A percentile compares a stretch with the other conserved stretches of the same genome.
phyloP scores from a whole-genome alignment of 2,888 invertebrate species.

The Cantharis flavilabris region DNA sequence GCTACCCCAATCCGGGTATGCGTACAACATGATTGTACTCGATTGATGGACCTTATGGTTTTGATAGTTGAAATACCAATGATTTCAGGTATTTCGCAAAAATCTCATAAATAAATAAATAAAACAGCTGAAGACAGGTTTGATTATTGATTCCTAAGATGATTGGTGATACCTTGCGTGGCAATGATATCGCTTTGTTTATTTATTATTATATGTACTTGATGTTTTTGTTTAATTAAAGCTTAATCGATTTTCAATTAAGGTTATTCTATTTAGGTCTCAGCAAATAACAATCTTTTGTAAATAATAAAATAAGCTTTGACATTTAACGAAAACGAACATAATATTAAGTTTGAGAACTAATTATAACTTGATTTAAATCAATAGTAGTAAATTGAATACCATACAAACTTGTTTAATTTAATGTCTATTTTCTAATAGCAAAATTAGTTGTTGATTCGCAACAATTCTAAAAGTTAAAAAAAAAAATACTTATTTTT shows the following conservation, averaged over 20 bases:
- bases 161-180: neutral
- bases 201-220: neutral
- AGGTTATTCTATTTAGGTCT: constrained; percentile 2
- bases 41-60: too few species aligned
- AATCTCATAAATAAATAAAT: too few species aligned
- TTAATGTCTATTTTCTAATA: neutral
- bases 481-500: neutral
- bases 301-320: neutral
- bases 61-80: too few species aligned
- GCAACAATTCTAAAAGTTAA: neutral
- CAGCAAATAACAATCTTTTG: neutral
- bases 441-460: neutral
- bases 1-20: neutral
- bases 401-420: neutral
- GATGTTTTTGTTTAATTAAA: neutral
- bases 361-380: neutral
- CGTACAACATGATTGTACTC: too few species aligned
- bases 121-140: too few species aligned
- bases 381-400: neutral
- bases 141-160: too few species aligned
- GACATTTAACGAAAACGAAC: neutral
- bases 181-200: neutral
- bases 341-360: neutral
- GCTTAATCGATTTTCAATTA: constrained; percentile 6
- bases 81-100: too few species aligned